Evolutionary conservation across 2,797 vertebrate species (phyloP).

Genomic region (Pristis pectinata): DNA sequence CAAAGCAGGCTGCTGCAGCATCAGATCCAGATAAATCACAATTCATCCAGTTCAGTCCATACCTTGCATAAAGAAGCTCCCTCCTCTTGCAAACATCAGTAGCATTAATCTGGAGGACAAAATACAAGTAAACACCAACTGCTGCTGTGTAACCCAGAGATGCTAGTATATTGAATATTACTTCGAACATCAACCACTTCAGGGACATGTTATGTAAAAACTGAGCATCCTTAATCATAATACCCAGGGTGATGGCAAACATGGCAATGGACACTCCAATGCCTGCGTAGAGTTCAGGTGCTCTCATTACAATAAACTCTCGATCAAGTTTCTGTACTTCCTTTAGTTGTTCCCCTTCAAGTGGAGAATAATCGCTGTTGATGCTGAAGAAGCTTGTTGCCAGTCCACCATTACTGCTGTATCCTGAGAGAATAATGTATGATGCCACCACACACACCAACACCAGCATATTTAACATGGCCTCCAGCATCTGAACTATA

Average conservation of each 20-base stretch:
- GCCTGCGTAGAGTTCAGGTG: constrained; percentile 50
- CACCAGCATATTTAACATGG: constrained; percentile 52
- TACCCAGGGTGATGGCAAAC: constrained; percentile 49
- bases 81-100: constrained; percentile 42
- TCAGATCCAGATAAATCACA: constrained; percentile 43
- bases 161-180: constrained; percentile 40
- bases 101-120: constrained; percentile 43
- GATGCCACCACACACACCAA: constrained; percentile 54
- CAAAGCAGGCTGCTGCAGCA: constrained; percentile 42
- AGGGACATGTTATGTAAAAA: constrained; percentile 42
- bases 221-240: constrained; percentile 49
- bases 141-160: constrained; percentile 40
- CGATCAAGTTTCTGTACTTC: constrained; percentile 54
- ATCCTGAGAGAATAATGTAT: constrained; percentile 55
- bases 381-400: constrained; percentile 45
- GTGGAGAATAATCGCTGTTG: constrained; percentile 48
- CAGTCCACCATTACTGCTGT: constrained; percentile 50
- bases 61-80: constrained; percentile 42
- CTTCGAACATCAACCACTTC: constrained; percentile 42
- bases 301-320: constrained; percentile 48
- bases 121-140: constrained; percentile 43
- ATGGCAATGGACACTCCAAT: constrained; percentile 49
- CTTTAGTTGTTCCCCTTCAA: constrained; percentile 53
- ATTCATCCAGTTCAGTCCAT: constrained; percentile 46
- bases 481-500: constrained; percentile 54